phyloP scores from a whole-genome alignment of 1,140 invertebrate genomes.

The Euwallacea similis region DNA sequence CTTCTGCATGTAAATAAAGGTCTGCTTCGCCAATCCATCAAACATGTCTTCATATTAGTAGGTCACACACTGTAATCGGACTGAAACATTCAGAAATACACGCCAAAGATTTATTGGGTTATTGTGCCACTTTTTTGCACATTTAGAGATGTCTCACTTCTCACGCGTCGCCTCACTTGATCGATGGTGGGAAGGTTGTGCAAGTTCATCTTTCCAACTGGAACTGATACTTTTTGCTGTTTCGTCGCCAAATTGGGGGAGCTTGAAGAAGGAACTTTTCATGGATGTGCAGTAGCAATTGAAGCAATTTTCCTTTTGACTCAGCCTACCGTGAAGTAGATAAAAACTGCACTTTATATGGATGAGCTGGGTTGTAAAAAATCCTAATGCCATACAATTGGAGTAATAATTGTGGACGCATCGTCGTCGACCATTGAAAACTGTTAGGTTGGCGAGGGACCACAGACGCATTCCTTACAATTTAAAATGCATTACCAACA shows the following conservation, averaged over 20 bases:
- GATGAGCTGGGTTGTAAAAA: conserved; percentile 17
- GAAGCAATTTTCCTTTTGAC: too few relatives aligned
- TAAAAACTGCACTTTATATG: conserved; percentile 5
- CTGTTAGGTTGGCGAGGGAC: conserved; percentile 23
- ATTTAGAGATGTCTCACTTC: conserved; percentile 12
- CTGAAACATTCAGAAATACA: conserved; percentile 31
- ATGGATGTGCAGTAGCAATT: too few relatives aligned
- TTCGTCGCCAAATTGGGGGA: too few relatives aligned
- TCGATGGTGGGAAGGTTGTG: conserved; percentile 19
- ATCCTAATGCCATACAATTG: conserved; percentile 11
- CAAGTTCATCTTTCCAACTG: too few relatives aligned
- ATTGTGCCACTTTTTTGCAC: conserved; percentile 26
- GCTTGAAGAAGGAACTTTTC: too few relatives aligned
- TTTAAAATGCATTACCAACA: conserved; percentile 45
- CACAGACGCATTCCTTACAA: conserved; percentile 42
- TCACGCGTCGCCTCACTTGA: conserved; percentile 14
- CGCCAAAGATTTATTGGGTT: conserved; percentile 31
- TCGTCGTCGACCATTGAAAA: conserved; percentile 15
- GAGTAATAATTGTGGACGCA: conserved; percentile 20
- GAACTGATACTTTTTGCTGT: too few relatives aligned
- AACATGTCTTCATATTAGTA: conserved; percentile 29
- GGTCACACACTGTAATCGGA: conserved; percentile 28
- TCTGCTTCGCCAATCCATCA: conserved; percentile 18
- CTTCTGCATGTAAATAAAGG: conserved; percentile 7
- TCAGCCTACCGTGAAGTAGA: too few relatives aligned